These are phyloP conservation scores for Cerceris ruficornis DNA, from an alignment of 2,888 invertebrate genomes.

Conservation along the genomic window DNA sequence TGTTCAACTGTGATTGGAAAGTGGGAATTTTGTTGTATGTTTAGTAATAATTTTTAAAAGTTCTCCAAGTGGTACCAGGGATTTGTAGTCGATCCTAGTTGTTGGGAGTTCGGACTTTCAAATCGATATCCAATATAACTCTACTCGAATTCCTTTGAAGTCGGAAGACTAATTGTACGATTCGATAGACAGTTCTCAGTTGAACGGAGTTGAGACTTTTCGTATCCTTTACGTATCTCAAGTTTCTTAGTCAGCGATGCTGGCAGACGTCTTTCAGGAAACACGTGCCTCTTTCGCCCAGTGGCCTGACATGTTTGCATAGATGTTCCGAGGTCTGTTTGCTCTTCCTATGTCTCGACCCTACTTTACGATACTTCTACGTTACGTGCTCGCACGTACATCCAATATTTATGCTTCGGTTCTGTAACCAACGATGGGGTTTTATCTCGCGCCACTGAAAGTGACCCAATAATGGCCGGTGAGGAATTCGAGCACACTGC, in stretches of 20 bases:
- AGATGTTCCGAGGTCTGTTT: constrained; percentile 57
- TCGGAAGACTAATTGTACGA: too few relatives aligned
- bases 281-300: constrained; percentile 54
- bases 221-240: background rate
- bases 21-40: too few relatives aligned
- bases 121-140: too few relatives aligned
- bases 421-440: background rate
- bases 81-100: too few relatives aligned
- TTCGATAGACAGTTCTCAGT: too few relatives aligned
- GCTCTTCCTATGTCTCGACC: constrained; percentile 38
- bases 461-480: constrained; percentile 33
- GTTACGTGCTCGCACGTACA: constrained; percentile 40
- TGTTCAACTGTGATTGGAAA: too few relatives aligned
- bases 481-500: background rate
- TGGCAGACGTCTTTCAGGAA: constrained; percentile 39
- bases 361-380: constrained; percentile 37
- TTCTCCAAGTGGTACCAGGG: too few relatives aligned
- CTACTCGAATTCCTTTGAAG: too few relatives aligned
- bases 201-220: background rate
- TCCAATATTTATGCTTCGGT: constrained; percentile 41
- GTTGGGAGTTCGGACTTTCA: too few relatives aligned
- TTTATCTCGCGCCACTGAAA: constrained; percentile 14
- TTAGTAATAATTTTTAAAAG: too few relatives aligned
- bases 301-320: constrained; percentile 60
- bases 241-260: background rate